Evolutionary conservation across 1,140 invertebrate genomes (phyloP), one percentile per base, ranked within the genome.

Genomic region (Adelges cooleyi): DNA sequence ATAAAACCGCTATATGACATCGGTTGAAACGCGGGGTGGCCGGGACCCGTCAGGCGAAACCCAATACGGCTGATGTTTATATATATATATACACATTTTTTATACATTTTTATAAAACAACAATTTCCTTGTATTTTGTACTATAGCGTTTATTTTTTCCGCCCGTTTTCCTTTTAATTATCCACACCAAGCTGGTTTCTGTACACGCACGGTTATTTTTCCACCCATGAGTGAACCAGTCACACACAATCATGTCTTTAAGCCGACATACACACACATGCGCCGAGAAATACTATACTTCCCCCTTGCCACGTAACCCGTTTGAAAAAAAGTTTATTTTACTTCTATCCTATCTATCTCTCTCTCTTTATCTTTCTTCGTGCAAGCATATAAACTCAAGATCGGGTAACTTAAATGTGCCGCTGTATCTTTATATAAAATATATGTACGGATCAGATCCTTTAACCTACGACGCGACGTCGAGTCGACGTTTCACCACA

Each of bases 221-320:
- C 56, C 56, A 48, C 33, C 56, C 56, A 48, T 62, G 56, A 62
- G 56, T 62, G 56, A 62, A 62, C 56, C 56, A 62, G 56, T 62
- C 56, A 48, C 56, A 62, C 56, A 42, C 23, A 62, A 62, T 62
- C 56, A 62, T 62, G 56, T 62, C 56, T 59, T 59, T 40, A 13
- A 17, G 29, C 40, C 23, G 40, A 27, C n/a, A 48, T 17, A 48
- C 56, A 22, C 5, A 54, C 20, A 2, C 25, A 20, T 8, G 44
- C 13, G 36, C 51, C n/a, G 8, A 48, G 56, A 62, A 62, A 62
- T 27, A 62, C 56, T 62, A 62, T 42, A 62, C 56, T 62, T 33
- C 15, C n/a, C n/a, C 48, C 27, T n/a, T 18, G 15, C 10, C 29
- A 18, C n/a, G 17, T 18, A 29, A 59, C 54, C 23, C 54, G 54